Base-by-base conservation (phyloP, 2,113 vertebrate genomes). In the Callaeas wilsoni region DNA sequence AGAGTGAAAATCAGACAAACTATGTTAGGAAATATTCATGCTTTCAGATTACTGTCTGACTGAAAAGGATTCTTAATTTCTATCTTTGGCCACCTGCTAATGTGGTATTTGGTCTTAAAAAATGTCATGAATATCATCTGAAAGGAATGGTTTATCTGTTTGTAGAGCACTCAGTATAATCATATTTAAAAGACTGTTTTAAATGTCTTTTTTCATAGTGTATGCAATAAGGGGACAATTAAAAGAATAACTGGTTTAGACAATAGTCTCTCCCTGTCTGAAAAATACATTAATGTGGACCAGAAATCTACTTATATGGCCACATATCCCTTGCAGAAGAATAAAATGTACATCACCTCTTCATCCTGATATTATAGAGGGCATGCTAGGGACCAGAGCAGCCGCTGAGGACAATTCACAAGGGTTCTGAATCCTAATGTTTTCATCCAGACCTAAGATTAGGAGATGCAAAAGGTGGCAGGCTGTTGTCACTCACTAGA, bases 221-320 rank as follows among this genome's bases (percentile, higher is more conserved):
- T 7, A 52, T 50, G 21, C 0, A 0, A n/a, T 18, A 85, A 73
- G 10, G 7, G 11, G 7, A 73, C 25, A 80, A 90, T 50, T 17
- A 89, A 79, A 9, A 57, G 5, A 63, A 47, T 46, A 67, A 62
- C 12, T 53, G 26, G 7, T 69, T 59, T 69, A 33, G 52, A 23
- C 27, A 60, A 56, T 25, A 79, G 21, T 53, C 14, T 57, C 25
- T 83, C 39, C 2, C 22, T 57, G 9, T n/a, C 39, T 73, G 53
- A 83, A 21, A 83, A 86, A 80, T 7, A 57, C 32, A 67, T 29
- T 9, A 13, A 4, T 27, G 84, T 83, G 49, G 25, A 88, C 4
- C 20, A 83, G 46, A 87, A 82, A 86, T 39, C 27, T 13, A 46
- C 11, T 39, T 25, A 21, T 30, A 49, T 30, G 20, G 27, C 13